phyloP scores from a whole-genome alignment of 2,888 invertebrate genomes.

The Melieria crassipennis region DNA sequence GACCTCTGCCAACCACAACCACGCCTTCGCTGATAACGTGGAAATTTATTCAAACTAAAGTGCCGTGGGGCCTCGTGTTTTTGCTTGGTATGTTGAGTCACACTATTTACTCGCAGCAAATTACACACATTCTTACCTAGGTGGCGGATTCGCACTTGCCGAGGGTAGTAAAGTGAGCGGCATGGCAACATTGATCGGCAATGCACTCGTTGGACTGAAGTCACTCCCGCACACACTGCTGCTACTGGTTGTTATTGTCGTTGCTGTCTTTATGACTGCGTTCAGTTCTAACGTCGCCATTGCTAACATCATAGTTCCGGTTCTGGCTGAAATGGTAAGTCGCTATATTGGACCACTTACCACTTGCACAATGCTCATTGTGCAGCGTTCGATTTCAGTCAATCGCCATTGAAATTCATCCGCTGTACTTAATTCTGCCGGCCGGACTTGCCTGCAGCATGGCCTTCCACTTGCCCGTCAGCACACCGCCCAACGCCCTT shows the following conservation, averaged over 20 bases:
- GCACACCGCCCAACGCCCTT: slow-evolving; percentile 95
- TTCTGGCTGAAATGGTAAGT: slow-evolving; percentile 79
- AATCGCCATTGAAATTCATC: slow-evolving; percentile 78
- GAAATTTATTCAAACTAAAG: slow-evolving; percentile 84
- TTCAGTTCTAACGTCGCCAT: slow-evolving; percentile 92
- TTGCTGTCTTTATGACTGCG: slow-evolving; percentile 85
- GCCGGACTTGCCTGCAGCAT: slow-evolving; percentile 90
- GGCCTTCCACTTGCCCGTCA: slow-evolving; percentile 93
- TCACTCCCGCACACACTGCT: slow-evolving; percentile 74
- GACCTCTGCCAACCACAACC: slow-evolving; percentile 69
- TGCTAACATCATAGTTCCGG: slow-evolving; percentile 87
- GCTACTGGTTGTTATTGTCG: slow-evolving; percentile 78
- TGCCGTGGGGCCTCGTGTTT: slow-evolving; percentile 91
- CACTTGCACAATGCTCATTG: background rate
- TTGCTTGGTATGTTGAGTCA: slow-evolving; percentile 70
- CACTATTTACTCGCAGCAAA: background rate
- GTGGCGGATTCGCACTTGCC: slow-evolving; percentile 92
- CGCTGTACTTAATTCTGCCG: slow-evolving; percentile 89
- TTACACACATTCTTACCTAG: slow-evolving; percentile 56
- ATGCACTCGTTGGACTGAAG: slow-evolving; percentile 74
- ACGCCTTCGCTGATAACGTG: slow-evolving; percentile 82
- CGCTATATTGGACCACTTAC: too few species aligned
- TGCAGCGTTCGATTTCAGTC: slow-evolving; percentile 67
- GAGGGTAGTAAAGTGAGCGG: slow-evolving; percentile 84
- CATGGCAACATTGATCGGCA: slow-evolving; percentile 80